phyloP scores from a whole-genome alignment of 2,888 invertebrate genomes.

The Meiosimyza platycephala region DNA sequence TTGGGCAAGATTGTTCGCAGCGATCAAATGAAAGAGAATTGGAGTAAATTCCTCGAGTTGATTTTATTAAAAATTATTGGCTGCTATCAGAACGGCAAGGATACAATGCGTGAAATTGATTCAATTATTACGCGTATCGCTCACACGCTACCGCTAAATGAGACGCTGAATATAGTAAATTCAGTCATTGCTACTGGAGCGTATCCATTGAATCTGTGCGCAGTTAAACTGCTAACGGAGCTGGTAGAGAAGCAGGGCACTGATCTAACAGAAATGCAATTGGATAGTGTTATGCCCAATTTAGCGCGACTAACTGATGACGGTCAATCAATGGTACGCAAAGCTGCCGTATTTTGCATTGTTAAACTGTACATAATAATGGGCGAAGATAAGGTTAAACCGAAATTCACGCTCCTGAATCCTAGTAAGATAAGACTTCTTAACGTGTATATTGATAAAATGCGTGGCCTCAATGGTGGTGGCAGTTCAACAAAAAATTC shows the following conservation, averaged over 20 bases:
- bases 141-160: constrained; percentile 82
- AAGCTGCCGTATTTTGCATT: constrained; percentile 97
- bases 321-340: constrained; percentile 90
- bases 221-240: constrained; percentile 90
- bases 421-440: constrained; percentile 78
- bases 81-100: constrained; percentile 82
- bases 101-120: constrained; percentile 87
- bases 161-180: constrained; percentile 75
- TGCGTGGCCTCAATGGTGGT: constrained; percentile 48
- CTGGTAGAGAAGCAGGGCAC: constrained; percentile 81
- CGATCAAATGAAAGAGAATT: constrained; percentile 79
- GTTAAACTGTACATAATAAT: constrained; percentile 91
- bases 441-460: constrained; percentile 62
- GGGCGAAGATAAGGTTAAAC: constrained; percentile 86
- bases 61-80: constrained; percentile 89
- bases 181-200: constrained; percentile 90
- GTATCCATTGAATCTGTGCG: constrained; percentile 89
- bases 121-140: constrained; percentile 82
- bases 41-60: constrained; percentile 91
- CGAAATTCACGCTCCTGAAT: constrained; percentile 83
- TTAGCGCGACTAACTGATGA: constrained; percentile 93
- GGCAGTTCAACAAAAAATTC: constrained; percentile 63
- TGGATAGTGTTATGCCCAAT: constrained; percentile 87
- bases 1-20: constrained; percentile 87
- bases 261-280: constrained; percentile 79